Base-by-base conservation (phyloP, 2,797 vertebrate genomes). In the Xiphorhynchus erythropygius region DNA sequence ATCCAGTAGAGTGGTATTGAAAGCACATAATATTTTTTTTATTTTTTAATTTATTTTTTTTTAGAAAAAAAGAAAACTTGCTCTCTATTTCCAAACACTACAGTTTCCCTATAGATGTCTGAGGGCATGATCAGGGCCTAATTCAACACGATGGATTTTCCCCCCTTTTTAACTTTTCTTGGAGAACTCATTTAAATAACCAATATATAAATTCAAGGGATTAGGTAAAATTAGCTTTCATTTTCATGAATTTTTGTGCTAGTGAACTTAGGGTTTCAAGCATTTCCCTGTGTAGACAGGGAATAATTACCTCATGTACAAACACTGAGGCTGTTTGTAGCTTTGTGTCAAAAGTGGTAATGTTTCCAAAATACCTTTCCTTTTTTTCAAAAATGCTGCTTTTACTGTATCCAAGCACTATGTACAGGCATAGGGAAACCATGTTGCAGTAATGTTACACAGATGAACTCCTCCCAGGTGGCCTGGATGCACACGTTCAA, bases 1-100 rank as follows among this genome's bases (percentile, higher is more conserved):
- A 11, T 44, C 90, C 28, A 37, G 1, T 2, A 59, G 21, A 68
- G 4, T 27, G 12, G 1, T 33, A n/a, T 11, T 2, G 2, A 75
- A 94, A 74, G 3, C 7, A 63, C 4, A 57, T 53, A 42, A 13
- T 22, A 13, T 1, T 5, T 7, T 49, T 52, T 69, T 57, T 47
- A 62, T 71, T 62, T 42, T 73, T 62, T 50, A 2, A 10, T 52
- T 64, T n/a, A n/a, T 65, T 53, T 39, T 65, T 50, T 47, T 3
- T 5, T 53, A 32, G 15, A 24, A 79, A 87, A 47, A 3, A 32
- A 32, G 30, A 74, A 10, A 60, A 60, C 6, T 2, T 77, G 4
- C 2, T 27, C 84, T 68, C 13, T 50, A 4, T 41, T 84, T 82
- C 32, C 28, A 50, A 79, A 37, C 9, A 41, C 5, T 8, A 25